Percentiles rank a stretch among this genome's conserved stretches.
Evolutionary conservation across 2,113 vertebrate species (phyloP).

Genomic region (Callaeas wilsoni): DNA sequence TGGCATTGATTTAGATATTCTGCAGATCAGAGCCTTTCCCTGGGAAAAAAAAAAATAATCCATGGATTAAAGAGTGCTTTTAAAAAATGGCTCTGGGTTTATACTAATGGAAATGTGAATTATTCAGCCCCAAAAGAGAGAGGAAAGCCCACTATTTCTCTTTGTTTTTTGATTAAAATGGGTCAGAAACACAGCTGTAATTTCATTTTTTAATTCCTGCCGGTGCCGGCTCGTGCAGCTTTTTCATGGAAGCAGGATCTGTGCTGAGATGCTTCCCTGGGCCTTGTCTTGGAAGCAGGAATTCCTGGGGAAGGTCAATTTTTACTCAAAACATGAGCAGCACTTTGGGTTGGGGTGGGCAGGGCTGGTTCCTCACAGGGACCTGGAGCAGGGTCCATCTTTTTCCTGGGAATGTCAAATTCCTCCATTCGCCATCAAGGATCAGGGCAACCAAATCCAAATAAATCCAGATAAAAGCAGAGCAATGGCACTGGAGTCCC

Average conservation of each 20-base stretch:
- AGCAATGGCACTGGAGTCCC: background rate
- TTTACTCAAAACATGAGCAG: fast-evolving
- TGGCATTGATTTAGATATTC: background rate
- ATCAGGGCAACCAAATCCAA: background rate
- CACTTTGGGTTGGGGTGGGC: background rate
- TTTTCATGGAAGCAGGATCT: background rate
- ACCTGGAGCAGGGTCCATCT: background rate
- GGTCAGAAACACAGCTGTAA: background rate
- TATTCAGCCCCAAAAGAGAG: background rate
- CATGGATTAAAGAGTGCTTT: background rate
- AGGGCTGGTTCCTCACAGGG: background rate
- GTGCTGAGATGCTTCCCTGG: background rate
- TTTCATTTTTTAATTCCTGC: background rate
- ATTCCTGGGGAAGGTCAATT: background rate
- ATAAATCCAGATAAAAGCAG: background rate
- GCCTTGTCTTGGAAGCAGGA: background rate
- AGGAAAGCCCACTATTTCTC: background rate
- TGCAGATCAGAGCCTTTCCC: background rate
- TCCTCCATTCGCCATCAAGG: background rate
- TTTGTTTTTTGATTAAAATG: background rate
- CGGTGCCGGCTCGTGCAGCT: background rate
- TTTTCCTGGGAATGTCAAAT: background rate
- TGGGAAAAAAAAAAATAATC: background rate
- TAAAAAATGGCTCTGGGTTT: background rate
- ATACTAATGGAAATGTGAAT: background rate